Conservation (phyloP, 2,113 vertebrate genomes). For the Colinus virginianus region DNA sequence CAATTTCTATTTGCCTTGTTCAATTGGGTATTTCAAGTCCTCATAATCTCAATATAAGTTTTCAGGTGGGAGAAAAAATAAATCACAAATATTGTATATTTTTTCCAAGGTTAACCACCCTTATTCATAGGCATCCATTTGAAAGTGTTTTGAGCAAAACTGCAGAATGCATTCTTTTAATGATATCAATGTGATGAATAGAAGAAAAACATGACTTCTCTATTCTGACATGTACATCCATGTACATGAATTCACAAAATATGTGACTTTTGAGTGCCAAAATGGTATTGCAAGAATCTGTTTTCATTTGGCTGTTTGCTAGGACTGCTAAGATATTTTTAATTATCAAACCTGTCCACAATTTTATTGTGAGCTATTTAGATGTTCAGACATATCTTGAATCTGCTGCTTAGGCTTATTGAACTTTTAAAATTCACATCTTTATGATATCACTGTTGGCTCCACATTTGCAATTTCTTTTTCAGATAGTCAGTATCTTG, state of each 20-base stretch:
- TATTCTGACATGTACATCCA: background rate
- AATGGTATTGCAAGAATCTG: background rate
- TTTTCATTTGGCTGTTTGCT: background rate
- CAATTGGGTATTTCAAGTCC: background rate
- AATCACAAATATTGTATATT: background rate
- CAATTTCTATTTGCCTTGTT: background rate
- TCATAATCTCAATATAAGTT: background rate
- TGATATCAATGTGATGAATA: background rate
- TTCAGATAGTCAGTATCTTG: background rate
- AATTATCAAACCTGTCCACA: background rate
- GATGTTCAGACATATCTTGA: background rate
- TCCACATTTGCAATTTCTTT: background rate
- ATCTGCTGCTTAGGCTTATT: background rate
- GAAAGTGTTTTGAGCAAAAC: constrained; percentile 15
- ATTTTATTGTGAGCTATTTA: background rate
- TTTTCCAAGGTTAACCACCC: background rate
- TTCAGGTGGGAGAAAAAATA: background rate
- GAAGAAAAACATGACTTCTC: background rate
- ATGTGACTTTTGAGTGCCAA: rapidly evolving
- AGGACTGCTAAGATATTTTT: background rate
- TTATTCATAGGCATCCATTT: background rate
- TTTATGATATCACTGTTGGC: background rate
- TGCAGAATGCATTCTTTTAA: background rate
- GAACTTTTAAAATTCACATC: rapidly evolving
- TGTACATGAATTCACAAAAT: background rate